Evolutionary conservation across 2,888 invertebrate genomes (phyloP), one percentile per base, ranked within the genome.

Genomic region (Clanis bilineata): DNA sequence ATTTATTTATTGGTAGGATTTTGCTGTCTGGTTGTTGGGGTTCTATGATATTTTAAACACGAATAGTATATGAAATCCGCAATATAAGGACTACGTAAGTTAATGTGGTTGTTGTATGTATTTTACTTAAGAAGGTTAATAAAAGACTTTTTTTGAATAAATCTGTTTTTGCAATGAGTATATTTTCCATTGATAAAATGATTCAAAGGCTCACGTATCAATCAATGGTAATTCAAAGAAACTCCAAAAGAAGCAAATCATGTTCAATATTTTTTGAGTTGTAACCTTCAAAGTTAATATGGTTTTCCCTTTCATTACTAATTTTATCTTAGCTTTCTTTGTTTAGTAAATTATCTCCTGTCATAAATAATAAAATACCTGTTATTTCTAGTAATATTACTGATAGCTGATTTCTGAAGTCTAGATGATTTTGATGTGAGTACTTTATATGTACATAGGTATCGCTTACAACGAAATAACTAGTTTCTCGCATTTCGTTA

Each of bases 181-280:
- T 10, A 28, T 47, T n/a, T n/a, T 47, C 47, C 47, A 15, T 47
- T 47, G 47, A 47, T 15, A 5, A 6, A 7, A 15, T n/a, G 10
- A 15, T 21, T 32, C 23, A 36, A 56, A 56, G 36, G 15, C 22
- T 39, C 10, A 57, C 22, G 22, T 45, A 32, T 18, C 45, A 41
- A 28, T 5, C 38, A 23, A 7, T 10, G 21, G 32, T 44, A n/a
- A 32, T 25, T 44, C 32, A 22, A 28, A 45, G 36, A 57, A 45
- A 36, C 45, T 10, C 36, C 43, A 57, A 57, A 45, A 45, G 22
- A 44, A 57, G 22, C 36, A 32, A 45, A 21, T 43, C 28, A 21
- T 43, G 21, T 5, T 23, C 15, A 10, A 23, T 43, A 43, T 57
- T 36, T 45, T 10, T 15, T 4, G 22, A 57, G n/a, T n/a, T n/a